Evolutionary conservation across 2,797 vertebrate genomes (phyloP), one percentile per base, ranked within the genome.

Genomic region (Pangasius mekongensis): DNA sequence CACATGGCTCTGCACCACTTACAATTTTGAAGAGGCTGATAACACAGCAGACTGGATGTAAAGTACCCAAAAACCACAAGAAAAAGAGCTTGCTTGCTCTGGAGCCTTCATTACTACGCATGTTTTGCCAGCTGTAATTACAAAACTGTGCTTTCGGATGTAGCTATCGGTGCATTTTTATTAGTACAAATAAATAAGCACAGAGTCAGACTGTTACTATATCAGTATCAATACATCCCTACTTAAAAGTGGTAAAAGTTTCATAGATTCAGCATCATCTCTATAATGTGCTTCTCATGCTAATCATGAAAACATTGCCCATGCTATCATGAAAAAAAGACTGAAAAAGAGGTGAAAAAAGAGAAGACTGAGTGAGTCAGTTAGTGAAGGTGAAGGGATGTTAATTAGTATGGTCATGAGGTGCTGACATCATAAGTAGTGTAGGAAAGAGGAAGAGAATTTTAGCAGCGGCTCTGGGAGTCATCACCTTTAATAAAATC

Each of bases 401-500:
- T 49, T 83, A 56, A 49, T 22, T 43, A 64, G 36, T 33, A 86
- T 73, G 71, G 84, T 89, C 86, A 91, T 91, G 52, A 89, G 66
- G n/a, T 7, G 54, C 74, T 87, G 87, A 86, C 87, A 86, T 87
- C 89, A 47, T 82, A 88, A 83, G 82, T 84, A 84, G 82, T 86
- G 81, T 73, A 87, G 78, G 49, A 91, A 84, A 84, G 58, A 76
- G 74, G 83, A 89, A 90, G 77, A 86, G 69, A 84, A 89, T 89
- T 89, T 92, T 81, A 64, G 89, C 86, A 90, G 87, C 58, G 85
- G 60, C 56, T 86, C 86, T 77, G 43, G 47, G 60, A 90, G 88
- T 90, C 90, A 91, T 90, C 84, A 84, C 88, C 90, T 92, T 91
- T 91, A 94, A 92, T 93, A 87, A 90, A 88, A 93, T 89, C 87